Conservation (phyloP, 2,888 invertebrate species). For the Aspidiotus rigidus region DNA sequence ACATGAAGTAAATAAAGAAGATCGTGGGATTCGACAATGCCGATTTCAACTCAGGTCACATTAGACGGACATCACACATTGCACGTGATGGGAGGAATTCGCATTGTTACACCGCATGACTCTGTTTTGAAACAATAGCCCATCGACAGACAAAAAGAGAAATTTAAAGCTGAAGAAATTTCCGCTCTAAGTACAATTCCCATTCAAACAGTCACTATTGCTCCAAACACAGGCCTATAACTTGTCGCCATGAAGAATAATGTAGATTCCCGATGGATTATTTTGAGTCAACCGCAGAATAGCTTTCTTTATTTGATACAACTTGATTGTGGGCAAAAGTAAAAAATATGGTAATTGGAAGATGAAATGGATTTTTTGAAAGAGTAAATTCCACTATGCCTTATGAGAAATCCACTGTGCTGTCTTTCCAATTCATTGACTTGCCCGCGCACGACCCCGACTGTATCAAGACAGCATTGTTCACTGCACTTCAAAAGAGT, state of each 20-base stretch:
- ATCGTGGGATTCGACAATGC: slow-evolving; percentile 42
- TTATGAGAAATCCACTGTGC: not conserved
- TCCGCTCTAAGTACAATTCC: not conserved
- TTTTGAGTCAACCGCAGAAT: not conserved
- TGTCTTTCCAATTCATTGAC: slow-evolving; percentile 2
- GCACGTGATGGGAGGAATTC: slow-evolving; percentile 40
- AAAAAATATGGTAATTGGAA: not conserved
- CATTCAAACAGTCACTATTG: not conserved
- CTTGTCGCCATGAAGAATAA: not conserved
- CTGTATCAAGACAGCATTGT: not conserved
- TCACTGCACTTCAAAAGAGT: not conserved
- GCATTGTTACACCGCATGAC: slow-evolving; percentile 36
- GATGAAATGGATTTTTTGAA: slow-evolving; percentile 7
- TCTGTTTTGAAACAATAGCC: slow-evolving; percentile 1
- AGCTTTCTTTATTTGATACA: slow-evolving; percentile 1
- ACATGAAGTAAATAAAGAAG: too few species aligned
- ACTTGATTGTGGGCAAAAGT: slow-evolving; percentile 7
- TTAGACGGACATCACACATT: slow-evolving; percentile 37
- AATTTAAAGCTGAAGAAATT: not conserved
- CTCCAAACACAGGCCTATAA: not conserved
- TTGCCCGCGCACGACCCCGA: slow-evolving; percentile 5
- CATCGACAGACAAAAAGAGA: not conserved
- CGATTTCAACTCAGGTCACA: slow-evolving; percentile 40
- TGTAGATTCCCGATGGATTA: not conserved
- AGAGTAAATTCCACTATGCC: not conserved